These are phyloP conservation scores for Abscondita cerata DNA, from an alignment of 2,888 invertebrate species.

Conservation along the genomic window DNA sequence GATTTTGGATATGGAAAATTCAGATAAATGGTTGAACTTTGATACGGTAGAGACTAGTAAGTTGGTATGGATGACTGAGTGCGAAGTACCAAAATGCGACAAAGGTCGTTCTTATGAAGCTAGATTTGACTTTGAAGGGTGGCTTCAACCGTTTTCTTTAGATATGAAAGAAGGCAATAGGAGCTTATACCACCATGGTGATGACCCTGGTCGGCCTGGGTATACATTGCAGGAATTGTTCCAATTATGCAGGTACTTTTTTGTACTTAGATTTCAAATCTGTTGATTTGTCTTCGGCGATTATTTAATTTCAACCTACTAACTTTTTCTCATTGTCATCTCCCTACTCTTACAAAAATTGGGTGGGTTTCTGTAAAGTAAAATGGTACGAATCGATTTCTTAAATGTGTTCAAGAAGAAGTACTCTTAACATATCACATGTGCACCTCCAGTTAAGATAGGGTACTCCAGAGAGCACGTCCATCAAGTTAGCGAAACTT, in stretches of 20 bases:
- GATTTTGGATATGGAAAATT: constrained; percentile 65
- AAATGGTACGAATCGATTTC: too few species aligned
- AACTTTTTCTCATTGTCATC: too few species aligned
- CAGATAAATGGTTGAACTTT: constrained; percentile 84
- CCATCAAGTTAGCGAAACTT: too few species aligned
- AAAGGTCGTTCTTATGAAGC: constrained; percentile 77
- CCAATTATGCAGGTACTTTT: constrained; percentile 68
- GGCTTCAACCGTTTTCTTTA: constrained; percentile 74
- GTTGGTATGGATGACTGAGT: constrained; percentile 83
- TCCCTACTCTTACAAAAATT: too few species aligned
- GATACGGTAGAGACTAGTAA: constrained; percentile 86
- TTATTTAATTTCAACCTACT: too few species aligned
- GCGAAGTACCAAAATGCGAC: constrained; percentile 64
- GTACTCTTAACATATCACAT: too few species aligned
- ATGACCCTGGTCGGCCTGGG: constrained; percentile 89
- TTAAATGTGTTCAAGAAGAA: too few species aligned
- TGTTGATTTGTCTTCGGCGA: too few species aligned
- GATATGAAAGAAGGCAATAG: constrained; percentile 66
- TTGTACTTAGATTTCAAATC: too few species aligned
- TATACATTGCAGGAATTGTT: constrained; percentile 90
- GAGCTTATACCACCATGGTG: constrained; percentile 90
- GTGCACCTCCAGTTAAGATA: too few species aligned
- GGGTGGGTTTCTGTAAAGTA: too few species aligned
- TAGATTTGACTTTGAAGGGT: constrained; percentile 82
- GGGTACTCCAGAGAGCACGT: too few species aligned